phyloP scores from a whole-genome alignment of 2,888 invertebrate genomes.

The Lasioglossum oenotherae region DNA sequence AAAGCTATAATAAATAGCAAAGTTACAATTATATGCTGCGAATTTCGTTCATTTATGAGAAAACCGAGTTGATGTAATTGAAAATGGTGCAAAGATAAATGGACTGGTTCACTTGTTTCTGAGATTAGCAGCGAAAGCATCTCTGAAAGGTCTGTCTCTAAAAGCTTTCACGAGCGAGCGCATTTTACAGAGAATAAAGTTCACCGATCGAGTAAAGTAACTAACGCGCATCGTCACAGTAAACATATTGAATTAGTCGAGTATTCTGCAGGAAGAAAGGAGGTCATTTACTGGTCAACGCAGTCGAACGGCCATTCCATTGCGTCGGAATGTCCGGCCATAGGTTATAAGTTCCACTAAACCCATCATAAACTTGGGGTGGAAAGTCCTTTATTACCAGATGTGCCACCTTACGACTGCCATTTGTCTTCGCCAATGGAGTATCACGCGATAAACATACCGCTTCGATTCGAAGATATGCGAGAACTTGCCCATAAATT shows the following conservation, averaged over 20 bases:
- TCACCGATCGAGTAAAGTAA: neutral
- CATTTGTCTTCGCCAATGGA: slow-evolving; percentile 9
- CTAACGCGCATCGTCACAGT: neutral
- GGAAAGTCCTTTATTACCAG: slow-evolving; percentile 14
- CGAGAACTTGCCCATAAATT: neutral
- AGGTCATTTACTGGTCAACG: neutral
- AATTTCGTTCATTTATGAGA: too few relatives aligned
- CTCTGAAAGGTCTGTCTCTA: neutral
- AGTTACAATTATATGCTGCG: too few relatives aligned
- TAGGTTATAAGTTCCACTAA: slow-evolving; percentile 17
- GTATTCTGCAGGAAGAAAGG: neutral
- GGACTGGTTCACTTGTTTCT: neutral
- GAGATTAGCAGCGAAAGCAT: neutral
- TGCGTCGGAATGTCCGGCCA: neutral
- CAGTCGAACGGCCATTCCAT: neutral
- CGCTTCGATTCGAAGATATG: neutral
- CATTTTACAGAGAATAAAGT: neutral
- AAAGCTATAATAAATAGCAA: too few relatives aligned
- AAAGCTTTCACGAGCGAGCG: neutral
- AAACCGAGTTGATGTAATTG: too few relatives aligned
- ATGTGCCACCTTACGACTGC: slow-evolving; percentile 1
- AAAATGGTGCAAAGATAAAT: neutral
- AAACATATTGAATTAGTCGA: neutral
- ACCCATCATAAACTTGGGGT: slow-evolving; percentile 1
- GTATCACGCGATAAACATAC: neutral